A percentile compares a stretch with the other conserved stretches of the same genome.
Conservation (phyloP, 2,888 invertebrate species). For the Eupithecia dodoneata region DNA sequence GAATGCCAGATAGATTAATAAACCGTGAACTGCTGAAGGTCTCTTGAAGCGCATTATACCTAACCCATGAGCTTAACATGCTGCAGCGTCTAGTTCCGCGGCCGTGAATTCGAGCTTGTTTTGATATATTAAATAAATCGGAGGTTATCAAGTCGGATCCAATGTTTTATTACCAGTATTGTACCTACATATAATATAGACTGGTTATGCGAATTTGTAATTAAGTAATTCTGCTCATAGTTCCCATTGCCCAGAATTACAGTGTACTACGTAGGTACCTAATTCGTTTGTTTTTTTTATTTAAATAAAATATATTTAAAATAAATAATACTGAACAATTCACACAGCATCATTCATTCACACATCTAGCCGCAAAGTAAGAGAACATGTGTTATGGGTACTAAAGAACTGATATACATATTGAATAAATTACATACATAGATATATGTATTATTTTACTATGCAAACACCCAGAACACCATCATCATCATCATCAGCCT, state of each 20-base stretch:
- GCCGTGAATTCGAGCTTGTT: constrained; percentile 14
- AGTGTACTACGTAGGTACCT: neutral
- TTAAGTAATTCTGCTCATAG: neutral
- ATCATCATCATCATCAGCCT: too few species aligned
- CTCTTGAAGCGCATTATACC: constrained; percentile 17
- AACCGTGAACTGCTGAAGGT: constrained; percentile 42
- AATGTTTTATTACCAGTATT: neutral
- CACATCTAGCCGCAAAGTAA: too few species aligned
- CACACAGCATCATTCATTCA: too few species aligned
- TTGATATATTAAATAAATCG: neutral
- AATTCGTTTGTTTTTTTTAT: neutral
- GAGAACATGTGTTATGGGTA: too few species aligned
- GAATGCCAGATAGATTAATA: constrained; percentile 44
- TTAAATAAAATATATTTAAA: too few species aligned
- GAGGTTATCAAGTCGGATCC: neutral
- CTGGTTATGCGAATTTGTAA: neutral
- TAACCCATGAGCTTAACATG: constrained; percentile 8
- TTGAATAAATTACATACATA: too few species aligned
- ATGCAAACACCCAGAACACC: too few species aligned
- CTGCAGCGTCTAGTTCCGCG: neutral
- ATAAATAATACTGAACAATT: neutral
- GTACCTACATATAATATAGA: neutral
- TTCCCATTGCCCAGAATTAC: neutral
- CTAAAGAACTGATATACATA: too few species aligned
- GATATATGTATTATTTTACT: too few species aligned